These are phyloP conservation scores for Epinephelus awoara DNA, from an alignment of 2,797 vertebrate species.

Conservation along the genomic window DNA sequence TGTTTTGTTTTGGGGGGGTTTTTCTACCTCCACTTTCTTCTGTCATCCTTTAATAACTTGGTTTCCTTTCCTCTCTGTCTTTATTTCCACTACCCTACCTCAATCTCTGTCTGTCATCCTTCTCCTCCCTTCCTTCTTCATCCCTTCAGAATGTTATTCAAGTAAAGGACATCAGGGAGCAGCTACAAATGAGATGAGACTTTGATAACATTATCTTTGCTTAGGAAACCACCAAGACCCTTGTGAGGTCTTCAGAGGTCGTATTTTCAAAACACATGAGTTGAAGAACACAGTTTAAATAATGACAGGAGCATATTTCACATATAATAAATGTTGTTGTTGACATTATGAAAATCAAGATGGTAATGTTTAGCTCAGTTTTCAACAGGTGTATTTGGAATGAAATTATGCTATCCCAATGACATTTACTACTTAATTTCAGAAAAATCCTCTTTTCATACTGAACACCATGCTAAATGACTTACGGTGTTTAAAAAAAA, in stretches of 20 bases:
- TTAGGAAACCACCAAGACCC: slow-evolving; percentile 23
- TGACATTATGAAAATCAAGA: background rate
- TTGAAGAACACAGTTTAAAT: background rate
- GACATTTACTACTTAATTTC: slow-evolving; percentile 34
- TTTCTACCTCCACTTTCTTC: slow-evolving; percentile 45
- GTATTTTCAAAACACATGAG: slow-evolving; percentile 16
- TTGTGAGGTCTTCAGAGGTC: slow-evolving; percentile 17
- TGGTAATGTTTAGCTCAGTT: background rate
- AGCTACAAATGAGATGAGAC: slow-evolving; percentile 84
- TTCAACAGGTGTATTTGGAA: slow-evolving; percentile 16
- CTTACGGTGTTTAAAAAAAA: slow-evolving; percentile 18
- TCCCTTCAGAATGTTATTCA: slow-evolving; percentile 86
- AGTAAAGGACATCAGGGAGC: slow-evolving; percentile 87
- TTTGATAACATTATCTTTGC: slow-evolving; percentile 82
- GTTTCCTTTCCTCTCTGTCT: slow-evolving; percentile 43
- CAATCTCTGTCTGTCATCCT: slow-evolving; percentile 38
- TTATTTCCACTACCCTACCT: slow-evolving; percentile 20
- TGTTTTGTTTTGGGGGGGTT: background rate
- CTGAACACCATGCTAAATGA: slow-evolving; percentile 12
- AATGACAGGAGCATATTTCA: background rate
- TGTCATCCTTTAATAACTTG: slow-evolving; percentile 53
- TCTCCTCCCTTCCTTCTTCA: slow-evolving; percentile 39
- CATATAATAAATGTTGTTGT: background rate
- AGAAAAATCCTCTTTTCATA: slow-evolving; percentile 5
- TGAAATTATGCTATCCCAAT: background rate